These are phyloP conservation scores for Hypothenemus hampei DNA, from an alignment of 1,140 invertebrate genomes.

Conservation along the genomic window DNA sequence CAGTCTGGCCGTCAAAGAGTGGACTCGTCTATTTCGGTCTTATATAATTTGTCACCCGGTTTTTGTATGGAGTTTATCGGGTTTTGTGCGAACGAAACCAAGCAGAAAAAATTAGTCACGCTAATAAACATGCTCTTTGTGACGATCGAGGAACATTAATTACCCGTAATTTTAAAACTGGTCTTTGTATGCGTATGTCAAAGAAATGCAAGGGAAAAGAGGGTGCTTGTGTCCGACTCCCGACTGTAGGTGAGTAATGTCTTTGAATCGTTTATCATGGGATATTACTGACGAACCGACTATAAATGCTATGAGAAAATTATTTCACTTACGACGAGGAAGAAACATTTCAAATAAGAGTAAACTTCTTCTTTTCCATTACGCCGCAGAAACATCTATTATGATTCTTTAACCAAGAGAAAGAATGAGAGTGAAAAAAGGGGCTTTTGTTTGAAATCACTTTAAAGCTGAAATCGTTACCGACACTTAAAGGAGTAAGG, in stretches of 20 bases:
- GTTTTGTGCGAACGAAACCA: conserved; percentile 13
- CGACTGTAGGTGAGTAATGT: too few species aligned
- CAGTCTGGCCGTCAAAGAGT: conserved; percentile 12
- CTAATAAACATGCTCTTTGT: conserved; percentile 19
- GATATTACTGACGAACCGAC: neutral
- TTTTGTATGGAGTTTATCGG: conserved; percentile 18
- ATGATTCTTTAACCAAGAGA: neutral
- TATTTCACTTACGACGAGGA: neutral
- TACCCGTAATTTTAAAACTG: conserved; percentile 16
- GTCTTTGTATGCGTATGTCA: conserved; percentile 1
- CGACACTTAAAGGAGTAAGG: neutral
- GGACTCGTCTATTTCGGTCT: neutral
- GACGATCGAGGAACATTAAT: conserved; percentile 13
- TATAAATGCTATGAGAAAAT: neutral
- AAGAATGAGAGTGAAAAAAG: neutral
- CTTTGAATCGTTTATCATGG: neutral
- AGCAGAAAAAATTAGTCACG: conserved; percentile 23
- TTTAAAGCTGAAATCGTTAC: conserved; percentile 1
- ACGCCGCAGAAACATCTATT: neutral
- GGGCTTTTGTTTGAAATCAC: conserved; percentile 1
- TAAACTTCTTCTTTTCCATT: neutral
- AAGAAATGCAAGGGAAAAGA: neutral
- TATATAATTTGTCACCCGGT: conserved; percentile 20
- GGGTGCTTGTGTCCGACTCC: too few species aligned
- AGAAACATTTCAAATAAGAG: neutral